Percentiles rank a stretch among this genome's conserved stretches.
These are phyloP conservation scores for Sarcophaga peregrina DNA, from an alignment of 1,140 invertebrate genomes.

Conservation along the genomic window DNA sequence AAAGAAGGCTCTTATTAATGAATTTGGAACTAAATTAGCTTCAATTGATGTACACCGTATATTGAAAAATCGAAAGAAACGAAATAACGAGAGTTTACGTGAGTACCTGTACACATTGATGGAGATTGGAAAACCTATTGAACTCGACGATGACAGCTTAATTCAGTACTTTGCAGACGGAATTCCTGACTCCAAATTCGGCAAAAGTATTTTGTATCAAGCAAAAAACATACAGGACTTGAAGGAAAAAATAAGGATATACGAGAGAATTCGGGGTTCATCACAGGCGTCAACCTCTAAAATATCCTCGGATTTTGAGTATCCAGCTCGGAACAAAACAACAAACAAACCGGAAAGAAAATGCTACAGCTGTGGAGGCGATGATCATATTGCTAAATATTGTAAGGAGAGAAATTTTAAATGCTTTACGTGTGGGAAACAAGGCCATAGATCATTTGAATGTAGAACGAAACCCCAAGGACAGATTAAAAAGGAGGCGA, in stretches of 20 bases:
- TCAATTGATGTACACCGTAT: not conserved
- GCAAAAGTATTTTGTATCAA: slow-evolving; percentile 22
- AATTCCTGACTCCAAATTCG: slow-evolving; percentile 6
- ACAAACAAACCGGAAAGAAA: not conserved
- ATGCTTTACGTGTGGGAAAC: not conserved
- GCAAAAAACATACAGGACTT: not conserved
- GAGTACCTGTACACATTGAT: slow-evolving; percentile 28
- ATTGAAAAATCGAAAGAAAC: not conserved
- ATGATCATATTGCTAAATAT: not conserved
- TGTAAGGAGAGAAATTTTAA: not conserved
- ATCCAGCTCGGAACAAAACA: not conserved
- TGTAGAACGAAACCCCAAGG: not conserved
- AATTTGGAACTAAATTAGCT: slow-evolving; percentile 14
- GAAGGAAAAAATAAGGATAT: not conserved
- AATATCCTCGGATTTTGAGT: too few species aligned
- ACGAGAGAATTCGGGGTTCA: not conserved
- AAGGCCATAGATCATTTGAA: not conserved
- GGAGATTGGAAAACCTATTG: slow-evolving; percentile 1
- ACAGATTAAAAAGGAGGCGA: not conserved
- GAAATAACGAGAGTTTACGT: not conserved
- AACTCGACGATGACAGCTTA: slow-evolving; percentile 13
- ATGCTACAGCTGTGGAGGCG: too few species aligned
- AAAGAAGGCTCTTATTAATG: not conserved
- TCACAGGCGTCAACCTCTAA: not conserved
- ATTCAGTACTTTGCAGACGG: slow-evolving; percentile 24